phyloP scores from a whole-genome alignment of 2,797 vertebrate species.

The Melanotaenia nigrans region DNA sequence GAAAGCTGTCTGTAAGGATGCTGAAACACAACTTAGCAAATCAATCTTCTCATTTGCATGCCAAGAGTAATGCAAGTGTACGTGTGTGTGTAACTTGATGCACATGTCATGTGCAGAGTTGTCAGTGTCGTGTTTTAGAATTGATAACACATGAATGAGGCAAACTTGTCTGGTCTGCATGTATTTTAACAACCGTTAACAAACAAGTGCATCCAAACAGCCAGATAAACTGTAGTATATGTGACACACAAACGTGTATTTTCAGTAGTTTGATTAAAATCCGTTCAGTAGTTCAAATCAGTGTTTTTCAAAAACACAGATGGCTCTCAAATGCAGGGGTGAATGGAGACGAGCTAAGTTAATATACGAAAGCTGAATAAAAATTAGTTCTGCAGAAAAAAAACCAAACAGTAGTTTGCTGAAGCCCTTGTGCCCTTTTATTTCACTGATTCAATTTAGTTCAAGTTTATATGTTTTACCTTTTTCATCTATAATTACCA shows the following conservation, averaged over 20 bases:
- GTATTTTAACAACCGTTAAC: conserved; percentile 41
- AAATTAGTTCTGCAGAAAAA: not conserved
- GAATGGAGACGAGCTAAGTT: not conserved
- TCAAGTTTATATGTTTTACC: not conserved
- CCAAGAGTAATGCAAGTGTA: conserved; percentile 30
- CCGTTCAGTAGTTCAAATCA: conserved; percentile 24
- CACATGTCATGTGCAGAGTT: conserved; percentile 59
- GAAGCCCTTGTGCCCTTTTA: not conserved
- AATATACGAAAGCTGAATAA: not conserved
- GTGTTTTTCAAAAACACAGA: not conserved
- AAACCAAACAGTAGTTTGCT: not conserved
- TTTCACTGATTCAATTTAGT: not conserved
- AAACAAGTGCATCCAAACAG: conserved; percentile 62
- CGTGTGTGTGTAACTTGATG: conserved; percentile 60
- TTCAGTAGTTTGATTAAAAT: conserved; percentile 19
- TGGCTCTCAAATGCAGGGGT: not conserved
- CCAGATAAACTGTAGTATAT: conserved; percentile 45
- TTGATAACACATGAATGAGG: conserved; percentile 78
- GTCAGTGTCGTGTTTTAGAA: conserved; percentile 69
- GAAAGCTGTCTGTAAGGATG: conserved; percentile 76
- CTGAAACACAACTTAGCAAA: conserved; percentile 83
- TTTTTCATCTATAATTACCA: not conserved
- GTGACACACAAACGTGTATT: conserved; percentile 35
- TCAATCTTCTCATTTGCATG: conserved; percentile 82
- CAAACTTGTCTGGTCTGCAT: conserved; percentile 70